A percentile compares a stretch with the other conserved stretches of the same genome.
These are phyloP conservation scores for Garrulus glandarius DNA, from an alignment of 2,797 vertebrate species.

Conservation along the genomic window DNA sequence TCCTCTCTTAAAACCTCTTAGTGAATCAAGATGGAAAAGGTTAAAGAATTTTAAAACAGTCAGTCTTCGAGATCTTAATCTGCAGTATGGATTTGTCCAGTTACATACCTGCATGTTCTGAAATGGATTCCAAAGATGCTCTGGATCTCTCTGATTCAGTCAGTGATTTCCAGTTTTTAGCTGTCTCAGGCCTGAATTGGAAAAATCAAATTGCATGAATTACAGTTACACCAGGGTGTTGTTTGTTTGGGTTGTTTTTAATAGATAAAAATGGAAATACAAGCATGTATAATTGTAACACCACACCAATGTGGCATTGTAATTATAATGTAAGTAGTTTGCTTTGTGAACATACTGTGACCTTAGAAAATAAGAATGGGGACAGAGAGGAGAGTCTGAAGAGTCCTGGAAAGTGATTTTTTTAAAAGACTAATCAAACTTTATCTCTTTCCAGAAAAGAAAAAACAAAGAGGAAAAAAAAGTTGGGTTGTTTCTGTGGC, in stretches of 20 bases:
- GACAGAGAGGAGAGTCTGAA: background rate
- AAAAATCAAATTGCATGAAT: slow-evolving; percentile 30
- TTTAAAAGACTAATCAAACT: background rate
- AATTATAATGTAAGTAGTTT: background rate
- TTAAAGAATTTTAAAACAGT: background rate
- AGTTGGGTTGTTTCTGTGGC: background rate
- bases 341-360: background rate
- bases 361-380: background rate
- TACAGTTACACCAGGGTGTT: background rate
- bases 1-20: background rate
- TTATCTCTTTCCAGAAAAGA: background rate
- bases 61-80: background rate
- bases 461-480: background rate
- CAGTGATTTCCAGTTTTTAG: slow-evolving; percentile 77
- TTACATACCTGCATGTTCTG: slow-evolving; percentile 76
- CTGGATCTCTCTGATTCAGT: slow-evolving; percentile 77
- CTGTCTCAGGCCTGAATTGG: slow-evolving; percentile 77
- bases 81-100: background rate
- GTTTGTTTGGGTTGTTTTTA: background rate
- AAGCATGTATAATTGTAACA: background rate
- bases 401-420: background rate
- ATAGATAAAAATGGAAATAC: background rate
- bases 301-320: background rate
- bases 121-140: slow-evolving; percentile 74
- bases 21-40: background rate